Base-by-base conservation (phyloP, 2,888 invertebrate genomes). In the Dione juno region DNA sequence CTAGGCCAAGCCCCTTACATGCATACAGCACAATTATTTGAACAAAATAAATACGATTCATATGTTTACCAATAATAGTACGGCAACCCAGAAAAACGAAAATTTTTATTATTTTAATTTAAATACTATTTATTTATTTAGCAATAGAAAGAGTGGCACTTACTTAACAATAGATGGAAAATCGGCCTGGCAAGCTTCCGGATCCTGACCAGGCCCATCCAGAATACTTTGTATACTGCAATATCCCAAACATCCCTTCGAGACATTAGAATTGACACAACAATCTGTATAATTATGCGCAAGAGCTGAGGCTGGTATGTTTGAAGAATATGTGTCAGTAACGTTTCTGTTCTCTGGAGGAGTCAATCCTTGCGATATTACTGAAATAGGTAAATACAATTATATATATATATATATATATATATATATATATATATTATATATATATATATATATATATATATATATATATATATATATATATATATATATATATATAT, bases 261-360 rank as follows among this genome's bases (percentile, higher is more conserved):
- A 94, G 1, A 97, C 96, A 81, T 96, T 96, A 73, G 94, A 93
- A 3, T 91, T 85, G 8, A 95, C 82, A 79, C 97, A 97, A 84
- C 97, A 97, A 77, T 96, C 95, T 0, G 97, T 97, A 86, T 97
- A 97, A 86, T 97, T 97, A 84, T 97, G 97, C 1, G 94, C 93
- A 19, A 94, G 79, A 10, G 94, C 91, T 14, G 87, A 76, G 0
- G 90, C 86, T 10, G 90, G 89, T 1, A 83, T 78, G 75, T 93
- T 88, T 9, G 91, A 85, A 0, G 93, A 91, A 78, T 93, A 93
- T 9, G 82, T 81, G 80, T 93, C 92, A 0, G 94, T 94, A 1
- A 85, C 81, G 75, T 94, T 94, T 41, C 88, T 84, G 70, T 87
- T 93, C 70, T 94, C 94, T 21, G 95, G 95, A 1, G 95, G 95